Evolutionary conservation across 2,113 vertebrate genomes (phyloP), one percentile per base, ranked within the genome.

Genomic region (Rousettus leschenaultii): DNA sequence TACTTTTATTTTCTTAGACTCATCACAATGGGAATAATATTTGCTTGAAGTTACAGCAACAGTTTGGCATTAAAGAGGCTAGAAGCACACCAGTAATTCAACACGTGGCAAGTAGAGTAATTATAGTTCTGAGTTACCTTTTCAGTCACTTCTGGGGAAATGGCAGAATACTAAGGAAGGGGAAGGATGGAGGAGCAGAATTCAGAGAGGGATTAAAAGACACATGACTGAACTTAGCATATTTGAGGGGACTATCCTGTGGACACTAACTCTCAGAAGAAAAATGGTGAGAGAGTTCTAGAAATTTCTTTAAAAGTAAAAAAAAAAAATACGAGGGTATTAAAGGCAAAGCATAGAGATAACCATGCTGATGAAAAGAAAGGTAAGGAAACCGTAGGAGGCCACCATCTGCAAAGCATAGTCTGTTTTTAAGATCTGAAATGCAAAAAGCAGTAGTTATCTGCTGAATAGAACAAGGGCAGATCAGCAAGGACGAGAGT

Each of bases 361-460:
- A 86, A 70, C 93, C 70, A 43, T 66, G 22, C 78, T 86, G 93
- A 95, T 93, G 91, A 95, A 92, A 95, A 82, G 89, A 66, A 87
- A 86, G 70, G 66, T 63, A 91, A 94, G 93, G 85, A 73, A 86
- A 16, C 91, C 70, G 35, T 85, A 53, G 92, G 85, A 86, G 77
- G 70, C 94, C 2, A 5, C 85, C 57, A 80, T 96, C 94, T 95
- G 53, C 89, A 93, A 92, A 82, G 59, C 86, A 35, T 0, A 45
- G 92, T 59, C 97, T 95, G 91, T 95, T 95, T 97, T 89, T 93
- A 86, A 97, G 95, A 93, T 89, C 96, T 96, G 85, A 97, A 97
- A 98, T 97, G 97, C 97, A 96, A 96, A 97, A 97, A 94, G 97
- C 94, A 97, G 97, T 98, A 97, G 97, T 98, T 97, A 97, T 94